Base-by-base conservation (phyloP, 2,113 vertebrate genomes). In the Polypterus senegalus region DNA sequence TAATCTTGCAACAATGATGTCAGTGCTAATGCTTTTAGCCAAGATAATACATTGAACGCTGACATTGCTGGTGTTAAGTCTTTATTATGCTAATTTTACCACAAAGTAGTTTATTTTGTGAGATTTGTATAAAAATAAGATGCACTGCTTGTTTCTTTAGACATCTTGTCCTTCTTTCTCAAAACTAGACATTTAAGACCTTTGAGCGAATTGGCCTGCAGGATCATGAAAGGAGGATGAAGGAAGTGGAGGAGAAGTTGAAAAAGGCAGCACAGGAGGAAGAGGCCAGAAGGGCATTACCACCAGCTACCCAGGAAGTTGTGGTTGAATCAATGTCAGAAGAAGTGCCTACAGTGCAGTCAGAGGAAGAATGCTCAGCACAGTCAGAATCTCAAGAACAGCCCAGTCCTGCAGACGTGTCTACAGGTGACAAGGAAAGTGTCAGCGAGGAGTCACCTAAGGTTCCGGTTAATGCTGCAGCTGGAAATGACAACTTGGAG, bases 151-250 rank as follows among this genome's bases (percentile, higher is more conserved):
- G 27, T 27, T 27, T 27, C 27, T 27, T 27, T 27, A 27, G 27
- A 27, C 27, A 27, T 27, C 27, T 27, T 27, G 27, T 27, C 27
- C 27, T 27, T 27, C 27, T 27, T 27, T 27, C 27, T 27, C 27
- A 27, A 27, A 27, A 27, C 0, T 71, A 93, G 91, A 88, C 89
- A 0, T 93, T 91, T 74, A 87, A 71, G 67, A 71, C 68, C 54
- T 93, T 89, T 47, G 90, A 93, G 62, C 77, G 74, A 4, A 67
- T 90, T 73, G 89, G 91, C 4, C 76, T 75, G 47, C 83, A 91
- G 69, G 91, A 92, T 53, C 82, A 91, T 0, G 88, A 89, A 58
- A 86, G 71, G 71, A 73, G 79, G 62, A 60, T 56, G 49, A 77
- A 48, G n/a, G 83, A 85, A 48, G 71, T 85, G 47, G 80, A 83